Evolutionary conservation across 2,888 invertebrate genomes (phyloP).

Genomic region (Gastrophysa polygoni): DNA sequence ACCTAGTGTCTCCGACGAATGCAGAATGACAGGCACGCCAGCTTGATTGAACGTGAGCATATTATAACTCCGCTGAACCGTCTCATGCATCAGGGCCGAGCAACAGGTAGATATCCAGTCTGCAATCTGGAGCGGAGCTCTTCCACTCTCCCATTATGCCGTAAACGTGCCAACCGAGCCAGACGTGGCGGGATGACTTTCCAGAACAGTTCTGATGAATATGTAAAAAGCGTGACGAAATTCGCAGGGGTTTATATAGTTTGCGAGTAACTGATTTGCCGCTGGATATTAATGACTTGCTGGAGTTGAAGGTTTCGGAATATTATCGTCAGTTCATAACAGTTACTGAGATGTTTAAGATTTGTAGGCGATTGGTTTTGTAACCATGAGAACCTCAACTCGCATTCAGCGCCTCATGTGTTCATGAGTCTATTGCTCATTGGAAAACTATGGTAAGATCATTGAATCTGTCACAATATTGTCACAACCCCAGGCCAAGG

Average conservation of each 20-base stretch:
- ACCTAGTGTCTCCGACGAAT: not conserved
- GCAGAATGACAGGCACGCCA: slow-evolving; percentile 18
- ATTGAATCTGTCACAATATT: no score
- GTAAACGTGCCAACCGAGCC: not conserved
- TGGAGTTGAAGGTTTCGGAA: not conserved
- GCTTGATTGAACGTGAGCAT: slow-evolving; percentile 23
- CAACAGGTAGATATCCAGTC: slow-evolving; percentile 1
- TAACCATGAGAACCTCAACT: no score
- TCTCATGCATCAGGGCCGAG: not conserved
- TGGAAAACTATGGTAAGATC: no score
- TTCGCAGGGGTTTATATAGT: not conserved
- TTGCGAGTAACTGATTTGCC: not conserved
- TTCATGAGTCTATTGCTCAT: no score
- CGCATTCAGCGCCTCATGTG: no score
- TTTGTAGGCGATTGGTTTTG: no score
- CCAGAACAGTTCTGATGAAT: not conserved
- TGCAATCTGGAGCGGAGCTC: not conserved
- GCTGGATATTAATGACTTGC: not conserved
- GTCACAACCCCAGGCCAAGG: no score
- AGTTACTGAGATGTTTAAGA: not conserved
- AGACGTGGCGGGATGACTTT: not conserved
- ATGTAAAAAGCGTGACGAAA: slow-evolving; percentile 1
- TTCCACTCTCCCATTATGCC: not conserved
- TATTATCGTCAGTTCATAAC: not conserved
- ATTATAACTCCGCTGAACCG: not conserved